These are phyloP conservation scores for Gila orcuttii DNA, from an alignment of 2,113 vertebrate genomes.

Conservation along the genomic window DNA sequence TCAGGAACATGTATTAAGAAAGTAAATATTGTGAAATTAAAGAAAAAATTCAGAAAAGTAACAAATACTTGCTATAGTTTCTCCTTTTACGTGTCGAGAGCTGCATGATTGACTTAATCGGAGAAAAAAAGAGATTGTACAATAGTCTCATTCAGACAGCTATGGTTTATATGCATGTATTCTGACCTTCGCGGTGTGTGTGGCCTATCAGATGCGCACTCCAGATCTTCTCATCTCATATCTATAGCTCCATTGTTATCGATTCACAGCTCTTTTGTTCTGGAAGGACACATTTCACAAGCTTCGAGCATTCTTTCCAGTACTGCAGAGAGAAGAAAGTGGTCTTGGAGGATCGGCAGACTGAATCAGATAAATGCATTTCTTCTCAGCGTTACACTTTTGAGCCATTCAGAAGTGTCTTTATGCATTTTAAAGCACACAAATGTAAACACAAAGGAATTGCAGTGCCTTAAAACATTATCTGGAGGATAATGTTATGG, in stretches of 20 bases:
- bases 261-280: slow-evolving; percentile 50
- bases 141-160: slow-evolving; percentile 50
- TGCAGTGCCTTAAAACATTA: not conserved
- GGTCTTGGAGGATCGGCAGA: slow-evolving; percentile 24
- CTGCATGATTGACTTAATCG: slow-evolving; percentile 24
- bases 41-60: not conserved
- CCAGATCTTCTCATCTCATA: slow-evolving; percentile 53
- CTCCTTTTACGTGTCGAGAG: not conserved
- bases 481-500: not conserved
- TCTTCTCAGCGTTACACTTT: not conserved
- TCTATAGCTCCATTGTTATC: slow-evolving; percentile 58
- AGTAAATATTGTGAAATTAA: not conserved
- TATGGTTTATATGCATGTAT: slow-evolving; percentile 58
- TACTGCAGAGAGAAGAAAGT: slow-evolving; percentile 13
- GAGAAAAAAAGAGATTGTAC: slow-evolving; percentile 35
- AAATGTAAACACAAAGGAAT: not conserved
- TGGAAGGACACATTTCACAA: slow-evolving; percentile 44
- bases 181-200: slow-evolving; percentile 52
- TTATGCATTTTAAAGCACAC: not conserved
- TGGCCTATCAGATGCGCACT: slow-evolving; percentile 40
- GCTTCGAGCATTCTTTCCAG: slow-evolving; percentile 32
- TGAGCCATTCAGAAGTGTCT: not conserved
- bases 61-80: not conserved
- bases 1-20: not conserved
- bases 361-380: slow-evolving; percentile 21